Conservation (phyloP, 2,797 vertebrate species). For the Halcyon chelicuti region DNA sequence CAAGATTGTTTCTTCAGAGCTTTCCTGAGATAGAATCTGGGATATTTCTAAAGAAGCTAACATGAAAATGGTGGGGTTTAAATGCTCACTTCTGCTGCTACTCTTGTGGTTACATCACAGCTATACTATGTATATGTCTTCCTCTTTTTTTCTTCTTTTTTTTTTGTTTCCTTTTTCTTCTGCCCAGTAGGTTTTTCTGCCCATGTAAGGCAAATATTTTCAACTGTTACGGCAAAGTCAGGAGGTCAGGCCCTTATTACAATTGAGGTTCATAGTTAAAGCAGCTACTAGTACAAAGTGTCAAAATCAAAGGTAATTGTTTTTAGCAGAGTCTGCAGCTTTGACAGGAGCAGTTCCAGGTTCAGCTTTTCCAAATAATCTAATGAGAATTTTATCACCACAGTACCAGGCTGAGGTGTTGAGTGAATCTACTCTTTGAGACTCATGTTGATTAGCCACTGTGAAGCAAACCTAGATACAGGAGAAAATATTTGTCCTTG, state of each 20-base stretch:
- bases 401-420: neutral
- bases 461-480: neutral
- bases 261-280: slow-evolving; percentile 10
- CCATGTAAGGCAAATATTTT: slow-evolving; percentile 73
- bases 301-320: neutral
- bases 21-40: neutral
- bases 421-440: neutral
- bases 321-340: neutral
- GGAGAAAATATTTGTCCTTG: neutral
- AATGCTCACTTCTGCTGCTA: neutral
- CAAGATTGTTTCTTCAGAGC: neutral
- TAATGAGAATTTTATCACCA: neutral
- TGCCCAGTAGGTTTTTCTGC: slow-evolving; percentile 25
- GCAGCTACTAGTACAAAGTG: neutral
- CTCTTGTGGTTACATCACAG: slow-evolving; percentile 48
- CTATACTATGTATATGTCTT: neutral
- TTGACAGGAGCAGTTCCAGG: neutral
- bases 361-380: neutral
- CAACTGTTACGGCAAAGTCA: neutral
- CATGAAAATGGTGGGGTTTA: neutral
- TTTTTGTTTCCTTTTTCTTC: neutral
- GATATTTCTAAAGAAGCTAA: neutral
- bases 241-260: slow-evolving; percentile 25
- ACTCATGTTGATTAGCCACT: neutral
- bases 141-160: neutral